Evolutionary conservation across 2,797 vertebrate genomes (phyloP).

Genomic region (Salarias fasciatus): DNA sequence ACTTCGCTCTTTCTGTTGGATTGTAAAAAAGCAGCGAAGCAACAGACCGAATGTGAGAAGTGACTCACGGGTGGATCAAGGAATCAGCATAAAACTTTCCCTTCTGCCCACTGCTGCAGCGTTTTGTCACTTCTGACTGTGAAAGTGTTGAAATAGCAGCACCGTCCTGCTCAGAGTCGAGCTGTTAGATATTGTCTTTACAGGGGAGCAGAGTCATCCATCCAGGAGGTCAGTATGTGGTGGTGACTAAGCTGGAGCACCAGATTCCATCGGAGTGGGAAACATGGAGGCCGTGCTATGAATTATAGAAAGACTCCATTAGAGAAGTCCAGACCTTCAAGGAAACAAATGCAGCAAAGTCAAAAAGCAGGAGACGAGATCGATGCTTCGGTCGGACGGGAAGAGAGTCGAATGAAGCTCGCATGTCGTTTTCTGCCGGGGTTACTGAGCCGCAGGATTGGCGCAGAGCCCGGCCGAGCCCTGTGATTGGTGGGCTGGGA

Average conservation of each 20-base stretch:
- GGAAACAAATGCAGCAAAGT: too few relatives aligned
- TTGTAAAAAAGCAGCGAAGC: neutral
- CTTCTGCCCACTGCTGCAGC: too few relatives aligned
- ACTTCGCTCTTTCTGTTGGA: neutral
- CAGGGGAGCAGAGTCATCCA: constrained; percentile 3
- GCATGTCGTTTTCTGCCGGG: constrained; percentile 29
- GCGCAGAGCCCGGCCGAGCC: constrained; percentile 47
- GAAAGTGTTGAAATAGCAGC: neutral
- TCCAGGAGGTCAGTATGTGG: too few relatives aligned
- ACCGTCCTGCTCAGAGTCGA: neutral
- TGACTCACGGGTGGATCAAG: constrained; percentile 5
- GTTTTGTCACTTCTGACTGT: too few relatives aligned
- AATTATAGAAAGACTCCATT: constrained; percentile 69
- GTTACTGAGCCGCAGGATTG: too few relatives aligned
- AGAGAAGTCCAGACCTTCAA: too few relatives aligned
- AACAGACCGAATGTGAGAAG: constrained; percentile 1
- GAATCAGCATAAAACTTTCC: neutral
- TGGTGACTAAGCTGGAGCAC: neutral
- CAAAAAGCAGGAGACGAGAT: neutral
- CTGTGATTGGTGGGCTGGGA: constrained; percentile 51
- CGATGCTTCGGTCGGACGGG: neutral
- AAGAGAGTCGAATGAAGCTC: neutral
- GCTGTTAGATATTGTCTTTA: neutral
- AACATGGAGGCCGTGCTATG: constrained; percentile 40
- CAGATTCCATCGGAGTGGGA: constrained; percentile 37